Conservation (phyloP, 2,113 vertebrate species). For the Pardalotus punctatus region DNA sequence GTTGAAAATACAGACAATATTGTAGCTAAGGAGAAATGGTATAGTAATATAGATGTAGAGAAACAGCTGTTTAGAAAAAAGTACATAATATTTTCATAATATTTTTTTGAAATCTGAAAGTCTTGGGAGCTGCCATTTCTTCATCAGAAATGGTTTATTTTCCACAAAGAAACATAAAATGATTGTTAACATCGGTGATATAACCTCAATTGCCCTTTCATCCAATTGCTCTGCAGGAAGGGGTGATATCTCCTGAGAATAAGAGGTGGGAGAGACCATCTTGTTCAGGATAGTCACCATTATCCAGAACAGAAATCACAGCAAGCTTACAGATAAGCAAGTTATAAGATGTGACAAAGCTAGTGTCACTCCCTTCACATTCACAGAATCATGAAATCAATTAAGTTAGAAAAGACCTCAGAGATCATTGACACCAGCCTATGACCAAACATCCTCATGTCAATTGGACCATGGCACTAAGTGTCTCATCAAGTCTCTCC, state of each 20-base stretch:
- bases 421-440: neutral
- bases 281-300: neutral
- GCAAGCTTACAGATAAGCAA: neutral
- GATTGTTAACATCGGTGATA: neutral
- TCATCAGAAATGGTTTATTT: neutral
- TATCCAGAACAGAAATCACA: neutral
- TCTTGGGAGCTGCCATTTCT: neutral
- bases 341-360: neutral
- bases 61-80: neutral
- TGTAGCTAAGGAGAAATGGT: neutral
- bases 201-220: neutral
- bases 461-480: neutral
- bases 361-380: neutral
- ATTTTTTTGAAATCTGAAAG: neutral
- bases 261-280: neutral
- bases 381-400: neutral
- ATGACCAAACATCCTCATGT: neutral
- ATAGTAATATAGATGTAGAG: neutral
- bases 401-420: neutral
- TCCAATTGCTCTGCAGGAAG: neutral
- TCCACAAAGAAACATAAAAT: neutral
- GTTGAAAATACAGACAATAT: neutral
- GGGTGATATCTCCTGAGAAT: neutral
- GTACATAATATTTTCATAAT: accelerated
- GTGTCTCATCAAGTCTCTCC: neutral